phyloP scores from a whole-genome alignment of 2,888 invertebrate species.

The Drosophila villosipedis region DNA sequence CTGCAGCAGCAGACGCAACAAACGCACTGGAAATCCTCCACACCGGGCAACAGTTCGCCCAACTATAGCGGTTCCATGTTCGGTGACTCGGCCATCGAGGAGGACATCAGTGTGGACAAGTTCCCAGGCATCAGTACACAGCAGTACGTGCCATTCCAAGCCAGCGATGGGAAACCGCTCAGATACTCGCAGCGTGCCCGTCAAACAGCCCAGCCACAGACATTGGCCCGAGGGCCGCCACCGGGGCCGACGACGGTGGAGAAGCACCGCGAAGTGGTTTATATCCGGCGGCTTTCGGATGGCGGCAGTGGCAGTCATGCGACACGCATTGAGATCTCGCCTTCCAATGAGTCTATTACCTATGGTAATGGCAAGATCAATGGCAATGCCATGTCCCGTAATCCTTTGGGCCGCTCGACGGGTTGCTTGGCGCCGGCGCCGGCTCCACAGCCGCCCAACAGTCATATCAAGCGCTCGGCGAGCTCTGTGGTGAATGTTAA shows the following conservation, averaged over 20 bases:
- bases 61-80: conserved; percentile 85
- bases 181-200: conserved; percentile 80
- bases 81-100: conserved; percentile 85
- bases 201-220: conserved; percentile 65
- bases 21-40: conserved; percentile 84
- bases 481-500: conserved; percentile 75
- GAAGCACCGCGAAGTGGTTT: conserved; percentile 84
- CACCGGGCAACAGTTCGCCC: conserved; percentile 85
- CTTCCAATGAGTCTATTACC: conserved; percentile 84
- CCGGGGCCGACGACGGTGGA: conserved; percentile 60
- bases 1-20: conserved; percentile 47
- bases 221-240: conserved; percentile 26
- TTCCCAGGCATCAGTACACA: conserved; percentile 82
- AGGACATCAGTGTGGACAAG: conserved; percentile 85
- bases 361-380: conserved; percentile 71
- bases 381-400: conserved; percentile 65
- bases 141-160: conserved; percentile 83
- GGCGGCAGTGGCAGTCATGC: conserved; percentile 81
- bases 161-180: conserved; percentile 75
- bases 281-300: conserved; percentile 83
- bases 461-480: conserved; percentile 76
- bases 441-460: conserved; percentile 42
- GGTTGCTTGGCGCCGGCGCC: conserved; percentile 63
- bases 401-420: conserved; percentile 76
- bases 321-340: conserved; percentile 85